Evolutionary conservation across 2,797 vertebrate genomes (phyloP).

Genomic region (Micropoecilia bifurca): DNA sequence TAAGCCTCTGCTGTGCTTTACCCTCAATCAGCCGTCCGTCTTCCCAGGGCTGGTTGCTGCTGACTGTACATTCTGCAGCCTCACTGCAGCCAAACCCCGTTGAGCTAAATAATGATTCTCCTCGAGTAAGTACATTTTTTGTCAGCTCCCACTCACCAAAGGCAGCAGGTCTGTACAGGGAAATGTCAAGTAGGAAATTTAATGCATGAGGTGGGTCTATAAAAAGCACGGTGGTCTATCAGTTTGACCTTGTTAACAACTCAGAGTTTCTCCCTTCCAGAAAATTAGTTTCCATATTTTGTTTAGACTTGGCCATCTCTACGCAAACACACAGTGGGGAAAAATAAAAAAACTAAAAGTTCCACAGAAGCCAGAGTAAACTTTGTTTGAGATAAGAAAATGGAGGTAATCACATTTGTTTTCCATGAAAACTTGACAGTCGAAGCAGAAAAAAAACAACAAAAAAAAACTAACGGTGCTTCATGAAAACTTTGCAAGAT

Average conservation of each 20-base stretch:
- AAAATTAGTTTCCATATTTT: conserved; percentile 3
- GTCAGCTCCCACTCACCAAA: conserved; percentile 1
- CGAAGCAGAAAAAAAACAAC: background rate
- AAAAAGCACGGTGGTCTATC: conserved; percentile 54
- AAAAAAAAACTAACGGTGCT: conserved; percentile 2
- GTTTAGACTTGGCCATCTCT: conserved; percentile 31
- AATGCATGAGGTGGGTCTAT: conserved; percentile 44
- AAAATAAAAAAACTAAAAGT: background rate
- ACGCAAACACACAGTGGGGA: background rate
- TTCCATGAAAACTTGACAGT: conserved; percentile 22
- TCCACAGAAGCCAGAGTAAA: conserved; percentile 10
- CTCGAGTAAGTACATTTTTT: conserved; percentile 19
- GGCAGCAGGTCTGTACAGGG: background rate
- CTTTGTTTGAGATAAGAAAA: conserved; percentile 3
- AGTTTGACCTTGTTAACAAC: conserved; percentile 34
- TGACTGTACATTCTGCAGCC: conserved; percentile 18
- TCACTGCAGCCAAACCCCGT: conserved; percentile 39
- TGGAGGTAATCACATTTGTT: conserved; percentile 22
- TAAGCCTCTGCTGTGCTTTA: too few species aligned
- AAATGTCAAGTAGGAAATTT: conserved; percentile 32
- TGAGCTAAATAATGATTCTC: conserved; percentile 19
- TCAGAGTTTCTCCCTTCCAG: conserved; percentile 42
- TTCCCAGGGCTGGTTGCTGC: conserved; percentile 19
- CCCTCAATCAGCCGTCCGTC: conserved; percentile 20
- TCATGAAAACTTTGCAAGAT: conserved; percentile 23